Evolutionary conservation across 1,140 invertebrate genomes (phyloP).

Genomic region (Trichogramma pretiosum): DNA sequence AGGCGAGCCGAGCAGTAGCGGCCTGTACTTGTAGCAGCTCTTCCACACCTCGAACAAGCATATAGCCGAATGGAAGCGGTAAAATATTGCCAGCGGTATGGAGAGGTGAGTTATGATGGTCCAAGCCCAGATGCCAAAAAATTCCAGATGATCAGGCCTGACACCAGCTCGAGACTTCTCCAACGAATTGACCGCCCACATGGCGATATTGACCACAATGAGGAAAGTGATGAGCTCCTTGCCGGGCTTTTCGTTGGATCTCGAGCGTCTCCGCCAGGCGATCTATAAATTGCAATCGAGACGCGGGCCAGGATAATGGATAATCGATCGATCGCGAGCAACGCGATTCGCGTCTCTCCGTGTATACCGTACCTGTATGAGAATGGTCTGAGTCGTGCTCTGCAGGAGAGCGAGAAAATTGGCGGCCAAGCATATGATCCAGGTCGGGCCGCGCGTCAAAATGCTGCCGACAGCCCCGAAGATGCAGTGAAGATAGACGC

Average conservation of each 20-base stretch:
- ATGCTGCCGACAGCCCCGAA: conserved; percentile 77
- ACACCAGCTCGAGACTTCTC: conserved; percentile 77
- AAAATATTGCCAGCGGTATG: conserved; percentile 79
- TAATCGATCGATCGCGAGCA: too few relatives aligned
- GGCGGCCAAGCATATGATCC: conserved; percentile 51
- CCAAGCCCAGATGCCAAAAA: conserved; percentile 79
- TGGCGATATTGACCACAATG: conserved; percentile 73
- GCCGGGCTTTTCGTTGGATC: conserved; percentile 64
- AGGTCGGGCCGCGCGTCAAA: conserved; percentile 54
- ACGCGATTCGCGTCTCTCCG: neutral
- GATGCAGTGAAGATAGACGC: conserved; percentile 80
- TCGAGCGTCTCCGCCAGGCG: conserved; percentile 63
- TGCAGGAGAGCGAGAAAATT: conserved; percentile 47
- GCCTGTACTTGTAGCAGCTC: conserved; percentile 48
- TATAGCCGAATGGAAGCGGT: conserved; percentile 72
- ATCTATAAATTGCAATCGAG: too few relatives aligned
- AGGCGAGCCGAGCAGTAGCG: too few relatives aligned
- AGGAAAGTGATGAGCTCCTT: conserved; percentile 77
- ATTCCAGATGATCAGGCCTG: conserved; percentile 65
- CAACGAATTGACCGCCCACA: conserved; percentile 78
- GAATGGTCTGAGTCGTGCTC: conserved; percentile 69
- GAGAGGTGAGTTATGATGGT: conserved; percentile 79
- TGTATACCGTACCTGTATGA: conserved; percentile 48
- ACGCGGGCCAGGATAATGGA: too few relatives aligned
- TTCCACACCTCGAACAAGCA: conserved; percentile 79